These are phyloP conservation scores for Adelognathus sp. DNA, from an alignment of 2,888 invertebrate genomes.

Conservation along the genomic window DNA sequence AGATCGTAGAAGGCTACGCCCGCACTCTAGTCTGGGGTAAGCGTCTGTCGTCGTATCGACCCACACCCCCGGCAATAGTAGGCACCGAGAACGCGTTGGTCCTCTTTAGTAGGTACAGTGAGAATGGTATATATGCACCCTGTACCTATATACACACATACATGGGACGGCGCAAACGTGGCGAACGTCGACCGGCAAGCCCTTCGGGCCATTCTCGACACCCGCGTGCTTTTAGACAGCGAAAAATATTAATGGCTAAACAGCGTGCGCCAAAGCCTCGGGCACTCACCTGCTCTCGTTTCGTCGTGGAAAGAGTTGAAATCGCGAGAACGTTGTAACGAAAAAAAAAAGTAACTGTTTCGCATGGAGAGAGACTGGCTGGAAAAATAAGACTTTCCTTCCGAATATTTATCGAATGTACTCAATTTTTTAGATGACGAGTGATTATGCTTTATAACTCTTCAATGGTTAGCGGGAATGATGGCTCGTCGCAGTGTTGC, in stretches of 20 bases:
- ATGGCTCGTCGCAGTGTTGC: no score
- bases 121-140: neutral
- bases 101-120: slow-evolving; percentile 20
- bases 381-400: neutral
- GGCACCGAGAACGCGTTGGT: slow-evolving; percentile 23
- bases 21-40: slow-evolving; percentile 51
- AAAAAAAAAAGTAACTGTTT: neutral
- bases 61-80: slow-evolving; percentile 50
- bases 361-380: neutral
- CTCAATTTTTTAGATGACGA: neutral
- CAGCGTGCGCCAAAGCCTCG: slow-evolving; percentile 21
- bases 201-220: slow-evolving; percentile 47
- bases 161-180: slow-evolving; percentile 3
- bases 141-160: neutral
- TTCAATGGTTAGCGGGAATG: neutral
- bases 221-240: slow-evolving; percentile 54
- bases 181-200: slow-evolving; percentile 22
- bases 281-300: slow-evolving; percentile 28
- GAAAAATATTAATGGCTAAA: slow-evolving; percentile 56
- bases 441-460: neutral
- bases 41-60: slow-evolving; percentile 63
- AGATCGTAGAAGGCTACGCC: slow-evolving; percentile 58
- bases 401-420: neutral
- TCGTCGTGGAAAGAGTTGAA: neutral
- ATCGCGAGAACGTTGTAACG: neutral